phyloP scores from a whole-genome alignment of 2,888 invertebrate genomes.

The Orthonevra nobilis region DNA sequence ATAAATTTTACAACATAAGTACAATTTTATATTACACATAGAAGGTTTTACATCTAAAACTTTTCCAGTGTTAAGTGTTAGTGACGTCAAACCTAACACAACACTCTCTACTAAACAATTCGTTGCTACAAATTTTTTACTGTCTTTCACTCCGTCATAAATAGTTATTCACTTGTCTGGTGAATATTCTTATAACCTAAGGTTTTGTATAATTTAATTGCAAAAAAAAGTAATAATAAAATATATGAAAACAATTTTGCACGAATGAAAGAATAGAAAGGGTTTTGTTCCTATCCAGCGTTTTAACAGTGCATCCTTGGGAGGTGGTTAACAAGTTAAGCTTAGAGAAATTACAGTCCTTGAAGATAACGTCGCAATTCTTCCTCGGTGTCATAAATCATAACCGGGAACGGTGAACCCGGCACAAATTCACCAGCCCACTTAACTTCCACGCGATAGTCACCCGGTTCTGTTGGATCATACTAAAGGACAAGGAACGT shows the following conservation, averaged over 20 bases:
- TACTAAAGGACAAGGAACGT: conserved; percentile 82
- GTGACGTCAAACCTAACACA: conserved; percentile 33
- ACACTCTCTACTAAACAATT: conserved; percentile 45
- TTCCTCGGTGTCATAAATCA: conserved; percentile 99
- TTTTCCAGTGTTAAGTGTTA: conserved; percentile 45
- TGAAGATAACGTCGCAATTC: conserved; percentile 88
- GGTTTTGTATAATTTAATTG: conserved; percentile 51
- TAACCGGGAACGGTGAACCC: conserved; percentile 98
- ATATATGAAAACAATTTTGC: conserved; percentile 60
- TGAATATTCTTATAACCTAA: conserved; percentile 39
- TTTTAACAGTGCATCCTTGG: conserved; percentile 6
- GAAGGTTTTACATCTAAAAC: conserved; percentile 51
- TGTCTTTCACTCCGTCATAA: conserved; percentile 20
- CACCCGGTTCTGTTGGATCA: conserved; percentile 99
- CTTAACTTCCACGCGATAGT: conserved; percentile 97
- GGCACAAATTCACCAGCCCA: conserved; percentile 99
- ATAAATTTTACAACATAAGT: conserved; percentile 53
- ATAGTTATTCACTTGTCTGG: conserved; percentile 27
- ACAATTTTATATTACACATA: conserved; percentile 31
- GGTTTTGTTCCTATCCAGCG: conserved; percentile 24
- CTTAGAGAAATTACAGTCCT: conserved; percentile 73
- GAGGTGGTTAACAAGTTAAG: conserved; percentile 22
- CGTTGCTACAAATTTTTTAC: conserved; percentile 34
- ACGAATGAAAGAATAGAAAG: conserved; percentile 62
- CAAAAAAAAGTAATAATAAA: too few species aligned